phyloP scores from a whole-genome alignment of 23 tunicate species.

The Corella eumyota region DNA sequence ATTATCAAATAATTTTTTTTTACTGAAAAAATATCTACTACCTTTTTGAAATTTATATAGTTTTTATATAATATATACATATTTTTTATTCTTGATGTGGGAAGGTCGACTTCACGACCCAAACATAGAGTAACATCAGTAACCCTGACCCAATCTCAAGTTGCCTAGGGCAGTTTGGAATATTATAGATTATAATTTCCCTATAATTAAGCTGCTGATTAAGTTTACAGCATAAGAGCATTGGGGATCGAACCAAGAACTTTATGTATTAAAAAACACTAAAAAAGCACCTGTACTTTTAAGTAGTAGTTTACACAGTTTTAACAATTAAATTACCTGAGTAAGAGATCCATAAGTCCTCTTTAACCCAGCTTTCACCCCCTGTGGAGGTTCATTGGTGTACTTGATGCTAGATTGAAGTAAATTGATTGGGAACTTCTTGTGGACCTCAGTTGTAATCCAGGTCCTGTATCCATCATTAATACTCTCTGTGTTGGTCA shows the following conservation, averaged over 20 bases:
- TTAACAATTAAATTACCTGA: conserved; percentile 15
- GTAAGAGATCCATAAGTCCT: conserved; percentile 61
- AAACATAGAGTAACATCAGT: too few relatives aligned
- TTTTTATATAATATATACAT: too few relatives aligned
- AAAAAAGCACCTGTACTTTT: too few relatives aligned
- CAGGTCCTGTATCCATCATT: conserved; percentile 54
- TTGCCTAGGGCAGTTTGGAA: too few relatives aligned
- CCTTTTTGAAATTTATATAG: too few relatives aligned
- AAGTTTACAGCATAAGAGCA: too few relatives aligned
- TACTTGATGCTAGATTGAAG: conserved; percentile 66
- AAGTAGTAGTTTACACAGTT: too few relatives aligned
- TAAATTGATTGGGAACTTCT: conserved; percentile 75
- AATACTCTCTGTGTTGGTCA: conserved; percentile 54
- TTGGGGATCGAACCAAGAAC: neutral
- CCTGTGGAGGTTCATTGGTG: conserved; percentile 89
- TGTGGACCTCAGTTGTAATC: conserved; percentile 81
- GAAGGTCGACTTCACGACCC: too few relatives aligned
- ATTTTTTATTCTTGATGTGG: too few relatives aligned
- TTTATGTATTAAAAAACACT: neutral
- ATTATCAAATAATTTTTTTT: neutral
- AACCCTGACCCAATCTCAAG: too few relatives aligned
- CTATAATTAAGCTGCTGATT: too few relatives aligned
- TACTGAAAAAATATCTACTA: neutral
- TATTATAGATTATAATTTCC: neutral
- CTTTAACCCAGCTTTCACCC: conserved; percentile 72